Conservation (phyloP, 2,113 vertebrate species). For the Dolichallabes microphthalmus region DNA sequence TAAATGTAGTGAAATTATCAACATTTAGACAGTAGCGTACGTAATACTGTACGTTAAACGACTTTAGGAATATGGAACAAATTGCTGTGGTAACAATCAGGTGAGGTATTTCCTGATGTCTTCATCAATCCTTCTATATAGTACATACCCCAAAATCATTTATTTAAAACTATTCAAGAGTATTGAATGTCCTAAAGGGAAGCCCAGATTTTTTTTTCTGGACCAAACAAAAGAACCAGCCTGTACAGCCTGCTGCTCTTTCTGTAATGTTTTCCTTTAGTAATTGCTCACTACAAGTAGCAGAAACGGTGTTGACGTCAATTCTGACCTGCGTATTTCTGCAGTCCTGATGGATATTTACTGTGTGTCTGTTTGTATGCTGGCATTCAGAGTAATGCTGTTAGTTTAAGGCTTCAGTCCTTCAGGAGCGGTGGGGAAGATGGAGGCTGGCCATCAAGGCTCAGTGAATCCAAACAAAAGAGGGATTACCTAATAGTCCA, state of each 20-base stretch:
- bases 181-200: conserved; percentile 75
- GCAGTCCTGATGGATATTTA: conserved; percentile 34
- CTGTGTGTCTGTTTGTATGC: conserved; percentile 29
- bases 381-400: conserved; percentile 57
- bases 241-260: conserved; percentile 58
- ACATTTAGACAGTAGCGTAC: neutral
- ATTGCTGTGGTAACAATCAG: neutral
- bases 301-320: neutral
- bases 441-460: conserved; percentile 80
- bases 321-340: conserved; percentile 25
- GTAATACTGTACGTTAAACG: neutral
- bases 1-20: neutral
- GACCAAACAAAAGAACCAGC: conserved; percentile 67
- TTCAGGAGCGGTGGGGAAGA: conserved; percentile 67
- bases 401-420: conserved; percentile 65
- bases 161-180: conserved; percentile 68
- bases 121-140: conserved; percentile 26
- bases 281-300: conserved; percentile 1
- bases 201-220: conserved; percentile 70
- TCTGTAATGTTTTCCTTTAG: neutral
- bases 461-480: conserved; percentile 82
- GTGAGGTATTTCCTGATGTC: neutral
- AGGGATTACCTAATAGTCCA: conserved; percentile 85
- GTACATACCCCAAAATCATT: conserved; percentile 58
- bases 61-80: neutral